Conservation (phyloP, 1,140 invertebrate genomes). For the Leptonema lineaticorne region DNA sequence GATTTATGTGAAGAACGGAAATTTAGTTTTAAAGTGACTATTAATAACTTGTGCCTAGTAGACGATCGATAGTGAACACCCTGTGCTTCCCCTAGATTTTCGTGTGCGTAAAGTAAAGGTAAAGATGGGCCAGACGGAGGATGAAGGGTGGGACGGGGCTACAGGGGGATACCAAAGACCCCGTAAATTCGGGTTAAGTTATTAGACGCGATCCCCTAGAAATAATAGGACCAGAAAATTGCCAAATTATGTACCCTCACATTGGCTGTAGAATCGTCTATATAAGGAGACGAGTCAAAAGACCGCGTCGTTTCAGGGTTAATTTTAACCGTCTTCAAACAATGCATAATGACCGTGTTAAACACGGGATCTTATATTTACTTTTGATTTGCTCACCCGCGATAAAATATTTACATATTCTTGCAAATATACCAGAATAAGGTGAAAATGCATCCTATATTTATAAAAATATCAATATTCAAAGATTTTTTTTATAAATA, state of each 20-base stretch:
- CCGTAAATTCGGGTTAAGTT: slow-evolving; percentile 40
- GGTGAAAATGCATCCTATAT: no score
- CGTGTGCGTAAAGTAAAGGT: slow-evolving; percentile 27
- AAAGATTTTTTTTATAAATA: no score
- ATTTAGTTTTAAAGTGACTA: slow-evolving; percentile 40
- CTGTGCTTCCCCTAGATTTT: slow-evolving; percentile 23
- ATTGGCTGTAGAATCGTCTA: background rate
- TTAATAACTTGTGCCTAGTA: slow-evolving; percentile 37
- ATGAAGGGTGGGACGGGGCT: background rate
- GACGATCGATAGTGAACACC: slow-evolving; percentile 38
- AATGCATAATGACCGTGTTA: slow-evolving; percentile 2
- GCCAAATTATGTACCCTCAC: slow-evolving; percentile 41
- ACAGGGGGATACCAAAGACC: slow-evolving; percentile 12
- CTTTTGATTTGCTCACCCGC: background rate
- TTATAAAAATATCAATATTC: no score
- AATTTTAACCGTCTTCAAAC: slow-evolving; percentile 11
- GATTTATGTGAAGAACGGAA: slow-evolving; percentile 10
- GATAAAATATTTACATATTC: slow-evolving; percentile 1
- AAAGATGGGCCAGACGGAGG: slow-evolving; percentile 19
- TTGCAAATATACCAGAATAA: no score
- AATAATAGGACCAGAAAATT: slow-evolving; percentile 44
- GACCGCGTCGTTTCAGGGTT: background rate
- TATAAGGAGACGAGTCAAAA: background rate
- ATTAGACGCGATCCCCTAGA: slow-evolving; percentile 40
- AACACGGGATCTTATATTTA: background rate